Percentiles rank a stretch among this genome's conserved stretches.
Evolutionary conservation across 2,888 invertebrate genomes (phyloP).

Genomic region (Mycalesis mineus): DNA sequence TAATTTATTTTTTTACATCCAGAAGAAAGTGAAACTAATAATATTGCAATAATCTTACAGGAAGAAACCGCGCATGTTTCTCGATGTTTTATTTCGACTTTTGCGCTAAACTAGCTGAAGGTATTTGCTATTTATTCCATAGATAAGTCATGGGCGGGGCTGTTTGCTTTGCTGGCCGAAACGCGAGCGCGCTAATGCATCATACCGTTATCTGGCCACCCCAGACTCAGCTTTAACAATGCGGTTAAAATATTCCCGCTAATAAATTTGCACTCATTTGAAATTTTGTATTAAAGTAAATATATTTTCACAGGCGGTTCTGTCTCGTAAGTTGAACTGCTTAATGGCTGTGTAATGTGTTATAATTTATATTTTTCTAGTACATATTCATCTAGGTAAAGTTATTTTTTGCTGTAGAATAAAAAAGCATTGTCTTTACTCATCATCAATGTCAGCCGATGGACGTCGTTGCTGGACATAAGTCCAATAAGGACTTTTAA

Average conservation of each 20-base stretch:
- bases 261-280: slow-evolving; percentile 13
- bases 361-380: no score
- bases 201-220: slow-evolving; percentile 53
- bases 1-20: no score
- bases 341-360: background rate
- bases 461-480: no score
- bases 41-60: no score
- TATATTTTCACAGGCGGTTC: slow-evolving; percentile 4
- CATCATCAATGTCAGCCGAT: no score
- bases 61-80: no score
- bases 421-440: no score
- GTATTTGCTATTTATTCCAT: background rate
- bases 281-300: background rate
- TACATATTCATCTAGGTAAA: no score
- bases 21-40: no score
- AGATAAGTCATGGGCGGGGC: slow-evolving; percentile 19
- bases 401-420: no score
- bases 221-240: slow-evolving; percentile 24
- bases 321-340: background rate
- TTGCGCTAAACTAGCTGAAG: background rate
- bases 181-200: slow-evolving; percentile 54
- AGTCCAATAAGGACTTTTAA: no score
- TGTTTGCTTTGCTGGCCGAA: slow-evolving; percentile 50
- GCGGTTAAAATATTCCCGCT: slow-evolving; percentile 18
- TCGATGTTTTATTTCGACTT: background rate